Evolutionary conservation across 2,113 vertebrate genomes (phyloP).

Genomic region (Athene cunicularia): DNA sequence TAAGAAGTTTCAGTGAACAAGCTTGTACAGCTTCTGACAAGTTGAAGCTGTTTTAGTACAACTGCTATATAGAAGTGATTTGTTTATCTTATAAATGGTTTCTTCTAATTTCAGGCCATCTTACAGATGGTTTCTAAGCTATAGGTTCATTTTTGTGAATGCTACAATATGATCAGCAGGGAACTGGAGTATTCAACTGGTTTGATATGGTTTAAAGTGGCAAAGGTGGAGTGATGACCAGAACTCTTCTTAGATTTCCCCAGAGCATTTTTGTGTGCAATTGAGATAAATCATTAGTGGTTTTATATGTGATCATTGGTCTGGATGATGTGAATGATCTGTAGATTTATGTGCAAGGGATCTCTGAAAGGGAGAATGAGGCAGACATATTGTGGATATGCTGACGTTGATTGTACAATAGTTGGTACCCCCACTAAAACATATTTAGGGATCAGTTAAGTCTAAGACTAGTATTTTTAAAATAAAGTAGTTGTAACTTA

Average conservation of each 20-base stretch:
- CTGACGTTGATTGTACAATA: background rate
- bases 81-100: background rate
- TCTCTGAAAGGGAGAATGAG: background rate
- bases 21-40: background rate
- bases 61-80: background rate
- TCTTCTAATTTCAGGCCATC: background rate
- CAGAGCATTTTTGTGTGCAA: background rate
- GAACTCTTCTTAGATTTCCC: background rate
- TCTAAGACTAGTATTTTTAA: conserved; percentile 43
- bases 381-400: background rate
- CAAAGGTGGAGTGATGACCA: background rate
- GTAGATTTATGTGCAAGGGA: background rate
- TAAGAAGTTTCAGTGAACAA: background rate
- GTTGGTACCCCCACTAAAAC: background rate
- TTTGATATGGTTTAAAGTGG: background rate
- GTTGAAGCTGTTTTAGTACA: background rate
- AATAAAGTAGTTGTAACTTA: conserved; percentile 55
- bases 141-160: background rate
- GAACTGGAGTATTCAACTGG: background rate
- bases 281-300: background rate
- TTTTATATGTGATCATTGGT: background rate
- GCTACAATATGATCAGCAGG: background rate
- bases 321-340: background rate
- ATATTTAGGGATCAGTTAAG: background rate
- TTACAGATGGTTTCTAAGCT: background rate